Conservation (phyloP, 2,113 vertebrate species). For the Paramisgurnus dabryanus region DNA sequence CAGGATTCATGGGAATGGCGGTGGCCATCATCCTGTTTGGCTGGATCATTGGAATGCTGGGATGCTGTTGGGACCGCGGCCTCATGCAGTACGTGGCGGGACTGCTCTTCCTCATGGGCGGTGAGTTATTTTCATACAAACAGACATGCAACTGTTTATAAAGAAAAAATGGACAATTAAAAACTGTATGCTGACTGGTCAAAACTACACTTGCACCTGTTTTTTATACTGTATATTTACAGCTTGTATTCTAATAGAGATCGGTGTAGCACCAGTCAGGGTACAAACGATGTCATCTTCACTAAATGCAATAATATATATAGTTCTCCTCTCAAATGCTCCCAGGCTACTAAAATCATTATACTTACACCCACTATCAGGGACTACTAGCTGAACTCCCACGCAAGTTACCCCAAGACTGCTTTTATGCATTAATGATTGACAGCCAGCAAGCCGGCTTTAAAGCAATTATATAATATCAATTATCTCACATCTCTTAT, state of each 20-base stretch:
- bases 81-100: conserved; percentile 99
- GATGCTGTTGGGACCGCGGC: conserved; percentile 96
- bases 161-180: too few relatives aligned
- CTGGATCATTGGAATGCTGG: conserved; percentile 93
- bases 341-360: background rate
- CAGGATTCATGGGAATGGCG: conserved; percentile 98
- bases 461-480: conserved; percentile 27
- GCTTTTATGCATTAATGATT: conserved; percentile 18
- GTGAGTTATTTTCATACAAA: conserved; percentile 72
- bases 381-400: background rate
- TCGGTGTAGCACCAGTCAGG: background rate
- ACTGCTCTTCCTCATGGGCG: conserved; percentile 98
- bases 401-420: background rate
- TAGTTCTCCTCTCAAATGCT: background rate
- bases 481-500: conserved; percentile 30
- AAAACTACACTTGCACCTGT: too few relatives aligned
- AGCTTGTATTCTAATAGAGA: too few relatives aligned
- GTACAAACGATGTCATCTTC: background rate
- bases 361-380: background rate
- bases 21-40: conserved; percentile 98
- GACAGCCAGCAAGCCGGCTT: conserved; percentile 15
- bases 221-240: too few relatives aligned
- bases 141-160: too few relatives aligned
- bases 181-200: too few relatives aligned
- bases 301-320: background rate